These are phyloP conservation scores for Hemibagrus wyckioides DNA, from an alignment of 2,113 vertebrate genomes.

Conservation along the genomic window DNA sequence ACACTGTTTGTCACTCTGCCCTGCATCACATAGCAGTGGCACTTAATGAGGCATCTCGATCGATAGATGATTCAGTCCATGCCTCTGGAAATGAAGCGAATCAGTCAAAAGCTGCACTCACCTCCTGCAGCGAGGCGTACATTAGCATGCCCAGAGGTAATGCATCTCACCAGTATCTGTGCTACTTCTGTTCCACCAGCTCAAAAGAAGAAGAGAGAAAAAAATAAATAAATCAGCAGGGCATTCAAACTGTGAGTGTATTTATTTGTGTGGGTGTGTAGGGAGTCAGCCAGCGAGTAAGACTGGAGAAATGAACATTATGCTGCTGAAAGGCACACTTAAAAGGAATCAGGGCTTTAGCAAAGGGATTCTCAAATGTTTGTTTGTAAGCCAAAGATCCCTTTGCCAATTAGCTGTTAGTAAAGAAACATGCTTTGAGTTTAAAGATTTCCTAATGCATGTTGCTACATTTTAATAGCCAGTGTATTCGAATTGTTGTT, in stretches of 20 bases:
- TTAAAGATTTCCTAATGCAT: not conserved
- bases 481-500: not conserved
- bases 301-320: not conserved
- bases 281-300: not conserved
- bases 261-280: constrained; percentile 19
- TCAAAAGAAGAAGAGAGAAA: constrained; percentile 6
- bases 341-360: constrained; percentile 1
- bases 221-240: constrained; percentile 14
- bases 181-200: constrained; percentile 23
- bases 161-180: constrained; percentile 35
- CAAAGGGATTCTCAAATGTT: constrained; percentile 9
- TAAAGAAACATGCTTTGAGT: not conserved
- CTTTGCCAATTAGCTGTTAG: not conserved
- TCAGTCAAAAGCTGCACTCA: constrained; percentile 64
- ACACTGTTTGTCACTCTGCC: constrained; percentile 63
- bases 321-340: constrained; percentile 1
- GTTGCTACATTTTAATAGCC: constrained; percentile 3
- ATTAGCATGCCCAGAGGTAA: constrained; percentile 38
- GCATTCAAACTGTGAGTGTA: constrained; percentile 25
- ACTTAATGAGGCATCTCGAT: constrained; percentile 73
- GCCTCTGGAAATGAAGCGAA: constrained; percentile 70
- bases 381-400: constrained; percentile 12
- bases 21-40: constrained; percentile 60
- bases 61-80: constrained; percentile 71
- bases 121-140: constrained; percentile 31